Percentiles rank a stretch among this genome's conserved stretches.
Conservation (phyloP, 1,140 invertebrate genomes). For the Sycophila sp. region DNA sequence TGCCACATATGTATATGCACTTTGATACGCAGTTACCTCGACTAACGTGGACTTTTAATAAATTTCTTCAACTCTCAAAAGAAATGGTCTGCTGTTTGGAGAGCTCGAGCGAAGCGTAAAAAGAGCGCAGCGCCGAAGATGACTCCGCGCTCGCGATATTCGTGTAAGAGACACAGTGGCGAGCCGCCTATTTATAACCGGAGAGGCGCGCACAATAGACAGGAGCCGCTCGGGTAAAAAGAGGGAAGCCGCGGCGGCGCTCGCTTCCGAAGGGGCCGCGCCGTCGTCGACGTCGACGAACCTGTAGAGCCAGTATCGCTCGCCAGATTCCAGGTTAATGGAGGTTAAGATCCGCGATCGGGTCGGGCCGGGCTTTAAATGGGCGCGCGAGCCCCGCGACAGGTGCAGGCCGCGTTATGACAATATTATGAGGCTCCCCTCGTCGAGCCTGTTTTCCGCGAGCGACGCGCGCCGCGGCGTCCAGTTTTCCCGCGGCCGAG, state of each 20-base stretch:
- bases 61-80: no score
- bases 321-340: constrained; percentile 49
- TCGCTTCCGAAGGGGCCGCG: neutral
- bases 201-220: no score
- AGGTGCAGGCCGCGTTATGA: constrained; percentile 45
- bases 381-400: constrained; percentile 39
- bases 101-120: no score
- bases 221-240: neutral
- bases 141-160: neutral
- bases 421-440: constrained; percentile 54
- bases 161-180: constrained; percentile 12
- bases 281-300: neutral
- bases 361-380: constrained; percentile 33
- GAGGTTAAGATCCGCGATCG: constrained; percentile 52
- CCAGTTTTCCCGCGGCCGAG: neutral
- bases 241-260: neutral
- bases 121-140: no score
- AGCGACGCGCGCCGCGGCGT: neutral
- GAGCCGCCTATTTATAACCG: constrained; percentile 1
- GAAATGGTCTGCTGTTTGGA: no score
- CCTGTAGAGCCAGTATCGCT: constrained; percentile 14
- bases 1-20: no score
- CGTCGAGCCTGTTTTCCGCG: constrained; percentile 44
- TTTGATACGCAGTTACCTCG: no score
- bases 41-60: no score